Conservation (phyloP, 2,888 invertebrate genomes). For the Caenorhabditis angaria region DNA sequence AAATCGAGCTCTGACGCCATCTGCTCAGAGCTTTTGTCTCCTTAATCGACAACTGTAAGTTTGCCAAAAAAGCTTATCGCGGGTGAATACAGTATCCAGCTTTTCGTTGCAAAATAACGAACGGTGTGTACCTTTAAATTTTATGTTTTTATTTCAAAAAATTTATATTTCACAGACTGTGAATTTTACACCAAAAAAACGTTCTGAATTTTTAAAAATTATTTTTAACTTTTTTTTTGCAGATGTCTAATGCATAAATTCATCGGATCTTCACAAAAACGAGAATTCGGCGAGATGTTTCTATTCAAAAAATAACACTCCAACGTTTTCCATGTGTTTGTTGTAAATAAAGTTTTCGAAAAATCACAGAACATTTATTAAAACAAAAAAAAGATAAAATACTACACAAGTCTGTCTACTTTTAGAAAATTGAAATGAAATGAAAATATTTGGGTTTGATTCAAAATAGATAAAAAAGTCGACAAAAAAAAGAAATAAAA, state of each 20-base stretch:
- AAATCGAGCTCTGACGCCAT: not conserved
- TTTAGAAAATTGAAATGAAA: no score
- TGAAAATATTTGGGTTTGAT: not conserved
- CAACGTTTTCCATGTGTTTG: not conserved
- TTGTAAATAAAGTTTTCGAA: conserved; percentile 4
- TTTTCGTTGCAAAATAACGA: no score
- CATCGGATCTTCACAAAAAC: not conserved
- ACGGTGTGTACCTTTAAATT: no score
- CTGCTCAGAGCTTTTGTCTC: not conserved
- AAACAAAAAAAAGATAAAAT: not conserved
- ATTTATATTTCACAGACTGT: no score
- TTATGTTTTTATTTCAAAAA: no score
- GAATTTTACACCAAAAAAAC: no score
- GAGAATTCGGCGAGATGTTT: not conserved
- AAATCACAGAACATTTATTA: conserved; percentile 2
- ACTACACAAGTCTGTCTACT: not conserved
- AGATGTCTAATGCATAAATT: not conserved
- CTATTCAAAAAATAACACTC: not conserved
- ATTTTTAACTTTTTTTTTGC: no score
- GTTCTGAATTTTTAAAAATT: no score
- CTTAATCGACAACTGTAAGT: not conserved
- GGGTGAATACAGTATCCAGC: no score
- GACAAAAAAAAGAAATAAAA: not conserved
- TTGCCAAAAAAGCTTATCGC: no score
- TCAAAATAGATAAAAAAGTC: no score